Percentiles rank a stretch among this genome's conserved stretches.
These are phyloP conservation scores for Hippocampus comes DNA, from an alignment of 2,113 vertebrate genomes.

Conservation along the genomic window DNA sequence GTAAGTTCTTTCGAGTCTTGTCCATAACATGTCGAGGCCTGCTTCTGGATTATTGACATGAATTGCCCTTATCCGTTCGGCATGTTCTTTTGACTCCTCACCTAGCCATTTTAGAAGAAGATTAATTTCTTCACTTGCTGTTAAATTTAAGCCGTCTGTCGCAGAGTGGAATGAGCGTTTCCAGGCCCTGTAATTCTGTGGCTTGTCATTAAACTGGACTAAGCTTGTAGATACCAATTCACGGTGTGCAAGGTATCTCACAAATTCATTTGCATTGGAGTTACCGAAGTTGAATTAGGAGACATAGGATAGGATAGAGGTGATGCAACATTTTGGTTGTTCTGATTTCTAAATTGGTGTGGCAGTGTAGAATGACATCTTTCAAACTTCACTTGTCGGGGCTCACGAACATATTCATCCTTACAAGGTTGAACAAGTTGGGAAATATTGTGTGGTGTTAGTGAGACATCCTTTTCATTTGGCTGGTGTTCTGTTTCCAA, in stretches of 20 bases:
- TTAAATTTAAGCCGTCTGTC: too few relatives aligned
- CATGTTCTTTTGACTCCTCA: too few relatives aligned
- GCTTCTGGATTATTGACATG: too few relatives aligned
- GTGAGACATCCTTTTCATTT: background rate
- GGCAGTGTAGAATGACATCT: background rate
- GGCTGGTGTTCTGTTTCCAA: background rate
- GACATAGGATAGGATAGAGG: too few relatives aligned
- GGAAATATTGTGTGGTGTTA: background rate
- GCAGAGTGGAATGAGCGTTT: too few relatives aligned
- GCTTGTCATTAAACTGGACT: background rate
- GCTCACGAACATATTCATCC: background rate
- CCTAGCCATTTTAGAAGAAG: too few relatives aligned
- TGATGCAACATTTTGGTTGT: background rate
- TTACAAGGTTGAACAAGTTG: background rate
- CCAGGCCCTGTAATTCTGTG: too few relatives aligned
- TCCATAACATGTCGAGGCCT: too few relatives aligned
- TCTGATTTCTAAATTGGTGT: background rate
- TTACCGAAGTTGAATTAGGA: background rate
- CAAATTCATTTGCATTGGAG: constrained; percentile 17
- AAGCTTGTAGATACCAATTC: constrained; percentile 17
- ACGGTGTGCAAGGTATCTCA: constrained; percentile 23
- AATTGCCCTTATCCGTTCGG: too few relatives aligned
- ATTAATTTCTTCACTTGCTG: too few relatives aligned
- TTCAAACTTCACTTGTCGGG: background rate
- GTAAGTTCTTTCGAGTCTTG: too few relatives aligned